Percentiles rank a stretch among this genome's conserved stretches.
Conservation (phyloP, 1,140 invertebrate species). For the Trialeurodes vaporariorum region DNA sequence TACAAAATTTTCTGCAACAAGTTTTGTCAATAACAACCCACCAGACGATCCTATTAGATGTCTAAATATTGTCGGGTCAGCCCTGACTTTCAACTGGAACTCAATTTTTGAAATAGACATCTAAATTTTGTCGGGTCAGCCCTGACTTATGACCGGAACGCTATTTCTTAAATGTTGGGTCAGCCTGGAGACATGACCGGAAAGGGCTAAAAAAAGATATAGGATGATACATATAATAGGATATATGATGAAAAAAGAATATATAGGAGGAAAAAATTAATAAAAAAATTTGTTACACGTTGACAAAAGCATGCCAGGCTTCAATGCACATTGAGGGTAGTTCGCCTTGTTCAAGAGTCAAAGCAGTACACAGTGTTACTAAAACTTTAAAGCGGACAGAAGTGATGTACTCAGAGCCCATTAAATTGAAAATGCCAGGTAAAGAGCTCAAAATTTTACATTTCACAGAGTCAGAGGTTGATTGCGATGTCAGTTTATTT, state of each 20-base stretch:
- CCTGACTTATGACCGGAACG: too few species aligned
- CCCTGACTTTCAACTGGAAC: too few species aligned
- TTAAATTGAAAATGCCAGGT: constrained; percentile 19
- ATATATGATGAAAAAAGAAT: not conserved
- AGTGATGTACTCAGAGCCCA: constrained; percentile 21
- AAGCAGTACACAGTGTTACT: constrained; percentile 20
- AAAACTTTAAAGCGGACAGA: constrained; percentile 22
- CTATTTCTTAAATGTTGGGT: too few species aligned
- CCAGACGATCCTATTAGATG: too few species aligned
- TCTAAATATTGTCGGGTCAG: too few species aligned
- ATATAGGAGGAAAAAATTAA: not conserved
- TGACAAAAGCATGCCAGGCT: constrained; percentile 23
- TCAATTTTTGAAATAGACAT: too few species aligned
- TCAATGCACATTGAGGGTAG: constrained; percentile 17
- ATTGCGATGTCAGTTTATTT: constrained; percentile 15
- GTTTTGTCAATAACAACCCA: too few species aligned
- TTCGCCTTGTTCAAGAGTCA: constrained; percentile 15
- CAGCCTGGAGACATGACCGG: too few species aligned
- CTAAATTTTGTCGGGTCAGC: too few species aligned
- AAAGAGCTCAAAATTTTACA: constrained; percentile 20
- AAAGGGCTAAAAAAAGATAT: too few species aligned
- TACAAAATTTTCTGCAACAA: too few species aligned
- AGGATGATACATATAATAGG: too few species aligned
- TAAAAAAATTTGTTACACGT: constrained; percentile 12
- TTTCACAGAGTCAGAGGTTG: constrained; percentile 16